Percentiles rank a stretch among this genome's conserved stretches.
These are phyloP conservation scores for Lepidurus couesii DNA, from an alignment of 1,140 invertebrate species.

Conservation along the genomic window DNA sequence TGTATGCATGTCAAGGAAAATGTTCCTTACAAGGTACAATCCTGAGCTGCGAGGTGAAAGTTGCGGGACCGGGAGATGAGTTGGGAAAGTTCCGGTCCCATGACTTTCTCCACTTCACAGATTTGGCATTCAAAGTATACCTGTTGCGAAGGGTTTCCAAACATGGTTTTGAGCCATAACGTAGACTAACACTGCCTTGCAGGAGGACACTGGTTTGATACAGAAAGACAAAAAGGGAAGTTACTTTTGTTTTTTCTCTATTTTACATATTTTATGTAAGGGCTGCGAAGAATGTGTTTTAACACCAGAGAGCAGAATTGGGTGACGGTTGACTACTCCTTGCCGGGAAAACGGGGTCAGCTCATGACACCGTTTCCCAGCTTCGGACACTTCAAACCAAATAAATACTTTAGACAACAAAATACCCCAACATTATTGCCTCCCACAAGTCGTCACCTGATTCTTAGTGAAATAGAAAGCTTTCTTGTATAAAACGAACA, in stretches of 20 bases:
- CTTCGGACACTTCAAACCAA: neutral
- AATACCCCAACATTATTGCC: neutral
- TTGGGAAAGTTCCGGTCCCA: slow-evolving; percentile 12
- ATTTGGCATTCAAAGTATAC: neutral
- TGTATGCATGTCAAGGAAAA: no score
- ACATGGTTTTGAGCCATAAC: no score
- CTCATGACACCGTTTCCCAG: neutral
- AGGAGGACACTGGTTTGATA: no score
- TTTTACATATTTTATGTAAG: no score
- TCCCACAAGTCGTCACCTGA: neutral
- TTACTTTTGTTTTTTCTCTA: no score
- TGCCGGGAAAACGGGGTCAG: neutral
- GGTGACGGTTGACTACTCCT: neutral
- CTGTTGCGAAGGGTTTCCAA: no score
- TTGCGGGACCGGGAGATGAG: neutral
- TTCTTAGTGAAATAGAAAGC: neutral
- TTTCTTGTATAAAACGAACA: neutral
- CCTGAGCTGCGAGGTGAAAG: neutral
- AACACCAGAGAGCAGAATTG: neutral
- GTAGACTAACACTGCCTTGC: no score
- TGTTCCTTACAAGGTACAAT: neutral
- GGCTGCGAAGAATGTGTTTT: no score
- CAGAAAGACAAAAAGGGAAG: no score
- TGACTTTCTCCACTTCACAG: neutral
- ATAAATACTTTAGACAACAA: neutral